These are phyloP conservation scores for Ganaspis sp. DNA, from an alignment of 1,140 invertebrate genomes.

Conservation along the genomic window DNA sequence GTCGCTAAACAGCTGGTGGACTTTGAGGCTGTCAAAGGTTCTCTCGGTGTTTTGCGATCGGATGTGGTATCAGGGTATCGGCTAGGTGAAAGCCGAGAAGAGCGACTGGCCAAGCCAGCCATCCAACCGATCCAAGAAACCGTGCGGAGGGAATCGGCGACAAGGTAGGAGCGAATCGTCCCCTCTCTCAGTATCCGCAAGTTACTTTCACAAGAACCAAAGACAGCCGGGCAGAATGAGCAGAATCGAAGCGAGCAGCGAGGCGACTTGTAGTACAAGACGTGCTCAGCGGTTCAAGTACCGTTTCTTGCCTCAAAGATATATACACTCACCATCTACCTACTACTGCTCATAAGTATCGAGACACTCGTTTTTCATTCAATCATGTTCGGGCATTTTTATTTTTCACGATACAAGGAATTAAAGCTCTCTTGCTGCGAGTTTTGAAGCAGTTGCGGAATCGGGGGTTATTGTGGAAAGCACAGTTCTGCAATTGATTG, in stretches of 20 bases:
- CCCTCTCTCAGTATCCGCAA: slow-evolving; percentile 54
- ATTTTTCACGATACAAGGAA: too few relatives aligned
- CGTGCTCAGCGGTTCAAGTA: slow-evolving; percentile 28
- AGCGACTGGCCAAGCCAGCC: slow-evolving; percentile 53
- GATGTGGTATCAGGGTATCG: slow-evolving; percentile 38
- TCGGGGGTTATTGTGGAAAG: too few relatives aligned
- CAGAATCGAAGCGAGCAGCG: slow-evolving; percentile 37
- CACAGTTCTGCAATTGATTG: too few relatives aligned
- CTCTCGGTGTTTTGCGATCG: slow-evolving; percentile 18
- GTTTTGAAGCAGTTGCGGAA: too few relatives aligned
- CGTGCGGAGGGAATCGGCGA: slow-evolving; percentile 49
- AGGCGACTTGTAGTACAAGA: slow-evolving; percentile 40
- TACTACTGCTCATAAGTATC: slow-evolving; percentile 14
- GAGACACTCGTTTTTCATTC: slow-evolving; percentile 1
- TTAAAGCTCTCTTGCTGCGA: too few relatives aligned
- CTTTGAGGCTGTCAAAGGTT: slow-evolving; percentile 6
- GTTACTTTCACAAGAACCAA: slow-evolving; percentile 67
- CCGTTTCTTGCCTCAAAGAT: slow-evolving; percentile 6
- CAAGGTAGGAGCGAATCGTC: slow-evolving; percentile 47
- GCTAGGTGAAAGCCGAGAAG: slow-evolving; percentile 63
- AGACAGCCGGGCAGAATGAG: slow-evolving; percentile 43
- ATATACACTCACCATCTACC: not conserved
- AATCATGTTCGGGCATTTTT: not conserved
- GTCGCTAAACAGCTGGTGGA: slow-evolving; percentile 21
- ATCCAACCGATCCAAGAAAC: slow-evolving; percentile 42